Evolutionary conservation across 1,140 invertebrate genomes (phyloP), one percentile per base, ranked within the genome.

Genomic region (Dolichoris vasculosae): DNA sequence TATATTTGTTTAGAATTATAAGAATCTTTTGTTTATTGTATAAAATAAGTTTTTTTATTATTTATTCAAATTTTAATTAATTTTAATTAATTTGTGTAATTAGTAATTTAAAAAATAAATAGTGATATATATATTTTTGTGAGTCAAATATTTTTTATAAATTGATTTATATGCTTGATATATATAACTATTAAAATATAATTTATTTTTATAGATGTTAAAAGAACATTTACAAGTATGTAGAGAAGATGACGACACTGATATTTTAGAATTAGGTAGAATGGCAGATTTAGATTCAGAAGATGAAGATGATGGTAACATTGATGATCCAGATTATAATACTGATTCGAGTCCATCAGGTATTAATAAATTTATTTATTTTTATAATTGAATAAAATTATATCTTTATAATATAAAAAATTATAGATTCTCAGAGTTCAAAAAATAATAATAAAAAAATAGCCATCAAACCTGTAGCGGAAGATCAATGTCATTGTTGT

Each of bases 401-500:
- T 23, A n/a, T 35, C 82, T 48, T 64, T 59, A 51, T 82, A 83
- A 7, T 84, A 84, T 69, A 79, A 75, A 69, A 80, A 20, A 82
- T 83, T 80, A 88, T 87, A 90, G 89, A 86, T 85, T 88, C 87
- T 13, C 88, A 87, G 69, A 85, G 77, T 79, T 81, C 86, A 63
- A 90, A 89, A 40, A 92, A 92, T 55, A 90, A 92, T 26, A 91
- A 91, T 40, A 88, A 89, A 48, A 91, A 91, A 67, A 86, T 89
- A 32, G 82, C 88, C 35, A 93, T 93, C 30, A 92, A 90, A 63
- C 92, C 92, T 26, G 90, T 92, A 46, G 84, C 84, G 64, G 90
- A 91, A 78, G 92, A 90, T 26, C 93, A 92, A 82, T 94, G 94
- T 85, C 93, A 94, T 86, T 94, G 94, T 78, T 94, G 94, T 87